phyloP scores from a whole-genome alignment of 2,113 vertebrate genomes.

The Columba livia region DNA sequence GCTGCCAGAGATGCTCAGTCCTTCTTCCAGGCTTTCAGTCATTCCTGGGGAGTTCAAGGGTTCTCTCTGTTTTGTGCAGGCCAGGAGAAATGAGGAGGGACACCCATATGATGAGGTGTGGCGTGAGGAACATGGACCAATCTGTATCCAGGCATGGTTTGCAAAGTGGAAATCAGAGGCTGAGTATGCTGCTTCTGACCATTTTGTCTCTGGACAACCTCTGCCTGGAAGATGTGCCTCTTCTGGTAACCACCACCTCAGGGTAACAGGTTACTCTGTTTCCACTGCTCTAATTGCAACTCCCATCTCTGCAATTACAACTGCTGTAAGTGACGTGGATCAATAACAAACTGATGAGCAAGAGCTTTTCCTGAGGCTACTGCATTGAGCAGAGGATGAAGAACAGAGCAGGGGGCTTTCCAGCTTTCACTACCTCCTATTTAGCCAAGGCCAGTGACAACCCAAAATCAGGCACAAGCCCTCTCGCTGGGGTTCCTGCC shows the following conservation, averaged over 20 bases:
- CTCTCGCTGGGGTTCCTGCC: accelerated
- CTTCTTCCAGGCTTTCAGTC: background rate
- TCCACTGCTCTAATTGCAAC: background rate
- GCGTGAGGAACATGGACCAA: background rate
- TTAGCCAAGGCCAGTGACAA: background rate
- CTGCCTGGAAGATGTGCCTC: background rate
- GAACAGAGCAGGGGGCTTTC: background rate
- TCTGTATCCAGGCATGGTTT: background rate
- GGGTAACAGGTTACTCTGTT: background rate
- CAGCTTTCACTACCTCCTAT: background rate
- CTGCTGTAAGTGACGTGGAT: background rate
- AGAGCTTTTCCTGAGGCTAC: slow-evolving; percentile 8
- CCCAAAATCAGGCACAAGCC: background rate
- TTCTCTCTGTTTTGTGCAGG: background rate
- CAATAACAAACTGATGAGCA: slow-evolving; percentile 2
- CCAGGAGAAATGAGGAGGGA: background rate
- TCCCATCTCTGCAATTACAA: background rate
- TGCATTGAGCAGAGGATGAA: background rate
- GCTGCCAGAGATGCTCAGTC: background rate
- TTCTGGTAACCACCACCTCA: background rate
- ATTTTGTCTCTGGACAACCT: background rate
- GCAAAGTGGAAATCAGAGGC: background rate
- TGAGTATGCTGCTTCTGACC: background rate
- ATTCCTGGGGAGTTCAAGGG: background rate
- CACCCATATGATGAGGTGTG: background rate